Conservation (phyloP, 1,140 invertebrate species). For the Drosophila parvula region DNA sequence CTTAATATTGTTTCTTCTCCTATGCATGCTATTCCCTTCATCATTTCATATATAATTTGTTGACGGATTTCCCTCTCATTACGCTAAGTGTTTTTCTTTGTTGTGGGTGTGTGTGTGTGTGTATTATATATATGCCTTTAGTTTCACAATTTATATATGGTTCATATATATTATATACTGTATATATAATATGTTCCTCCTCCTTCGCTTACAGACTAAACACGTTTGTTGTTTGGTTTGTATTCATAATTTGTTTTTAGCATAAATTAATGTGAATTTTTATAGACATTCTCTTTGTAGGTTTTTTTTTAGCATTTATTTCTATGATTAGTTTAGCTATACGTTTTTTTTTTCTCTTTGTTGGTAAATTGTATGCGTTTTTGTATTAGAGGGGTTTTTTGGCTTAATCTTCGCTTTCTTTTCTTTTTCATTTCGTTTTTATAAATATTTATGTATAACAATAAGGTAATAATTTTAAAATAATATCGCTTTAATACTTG, state of each 20-base stretch:
- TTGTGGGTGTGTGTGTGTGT: constrained; percentile 30
- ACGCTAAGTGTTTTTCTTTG: constrained; percentile 36
- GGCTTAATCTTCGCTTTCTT: constrained; percentile 60
- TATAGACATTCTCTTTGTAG: constrained; percentile 56
- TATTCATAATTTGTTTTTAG: constrained; percentile 70
- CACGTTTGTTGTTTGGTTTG: constrained; percentile 56
- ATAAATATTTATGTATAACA: constrained; percentile 75
- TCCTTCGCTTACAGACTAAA: constrained; percentile 67
- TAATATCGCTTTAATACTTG: constrained; percentile 83
- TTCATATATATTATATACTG: constrained; percentile 41
- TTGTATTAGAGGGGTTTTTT: constrained; percentile 59
- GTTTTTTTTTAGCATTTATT: constrained; percentile 46
- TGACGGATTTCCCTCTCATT: constrained; percentile 41
- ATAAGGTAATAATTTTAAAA: constrained; percentile 76
- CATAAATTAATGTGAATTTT: constrained; percentile 70
- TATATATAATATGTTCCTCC: constrained; percentile 58
- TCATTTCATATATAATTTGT: constrained; percentile 29
- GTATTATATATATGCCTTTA: constrained; percentile 40
- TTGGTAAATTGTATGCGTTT: constrained; percentile 57
- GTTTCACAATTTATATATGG: constrained; percentile 55
- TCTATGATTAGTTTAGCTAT: constrained; percentile 70
- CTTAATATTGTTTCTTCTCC: constrained; percentile 36
- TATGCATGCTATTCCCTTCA: constrained; percentile 33
- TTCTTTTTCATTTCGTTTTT: constrained; percentile 37
- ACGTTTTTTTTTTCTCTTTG: constrained; percentile 46